Conservation (phyloP, 2,888 invertebrate genomes). For the Phalera bucephala region DNA sequence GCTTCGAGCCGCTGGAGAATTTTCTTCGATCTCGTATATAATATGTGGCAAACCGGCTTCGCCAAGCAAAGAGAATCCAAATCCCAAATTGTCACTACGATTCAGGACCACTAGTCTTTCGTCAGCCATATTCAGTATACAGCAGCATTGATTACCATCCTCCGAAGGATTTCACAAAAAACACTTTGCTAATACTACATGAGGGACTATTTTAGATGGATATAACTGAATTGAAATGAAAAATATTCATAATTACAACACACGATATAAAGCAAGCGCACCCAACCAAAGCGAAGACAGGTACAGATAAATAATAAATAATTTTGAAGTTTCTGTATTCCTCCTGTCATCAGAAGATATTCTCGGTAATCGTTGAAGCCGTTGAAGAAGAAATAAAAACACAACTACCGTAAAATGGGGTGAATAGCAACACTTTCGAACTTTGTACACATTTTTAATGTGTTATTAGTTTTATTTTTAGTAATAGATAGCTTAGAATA, state of each 20-base stretch:
- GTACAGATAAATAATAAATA: conserved; percentile 41
- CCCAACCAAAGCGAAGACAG: conserved; percentile 72
- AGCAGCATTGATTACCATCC: conserved; percentile 77
- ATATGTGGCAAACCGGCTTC: conserved; percentile 96
- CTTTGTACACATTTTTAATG: too few species aligned
- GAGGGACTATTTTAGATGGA: conserved; percentile 38
- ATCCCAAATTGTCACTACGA: conserved; percentile 93
- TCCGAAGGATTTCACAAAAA: conserved; percentile 60
- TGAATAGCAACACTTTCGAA: too few species aligned
- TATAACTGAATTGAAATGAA: conserved; percentile 53
- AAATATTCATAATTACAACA: conserved; percentile 66
- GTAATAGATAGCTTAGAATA: too few species aligned
- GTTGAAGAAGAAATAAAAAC: too few species aligned
- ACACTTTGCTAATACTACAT: conserved; percentile 57
- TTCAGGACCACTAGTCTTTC: conserved; percentile 94
- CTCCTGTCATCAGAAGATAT: too few species aligned
- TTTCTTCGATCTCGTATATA: conserved; percentile 96
- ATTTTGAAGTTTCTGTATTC: conserved; percentile 23
- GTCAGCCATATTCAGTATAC: conserved; percentile 90
- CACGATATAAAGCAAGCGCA: conserved; percentile 72
- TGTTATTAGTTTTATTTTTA: too few species aligned
- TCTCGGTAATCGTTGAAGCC: too few species aligned
- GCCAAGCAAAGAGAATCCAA: conserved; percentile 95
- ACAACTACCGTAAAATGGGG: too few species aligned
- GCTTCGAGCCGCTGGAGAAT: conserved; percentile 95